These are phyloP conservation scores for Apantesis nais DNA, from an alignment of 2,888 invertebrate genomes.

Conservation along the genomic window DNA sequence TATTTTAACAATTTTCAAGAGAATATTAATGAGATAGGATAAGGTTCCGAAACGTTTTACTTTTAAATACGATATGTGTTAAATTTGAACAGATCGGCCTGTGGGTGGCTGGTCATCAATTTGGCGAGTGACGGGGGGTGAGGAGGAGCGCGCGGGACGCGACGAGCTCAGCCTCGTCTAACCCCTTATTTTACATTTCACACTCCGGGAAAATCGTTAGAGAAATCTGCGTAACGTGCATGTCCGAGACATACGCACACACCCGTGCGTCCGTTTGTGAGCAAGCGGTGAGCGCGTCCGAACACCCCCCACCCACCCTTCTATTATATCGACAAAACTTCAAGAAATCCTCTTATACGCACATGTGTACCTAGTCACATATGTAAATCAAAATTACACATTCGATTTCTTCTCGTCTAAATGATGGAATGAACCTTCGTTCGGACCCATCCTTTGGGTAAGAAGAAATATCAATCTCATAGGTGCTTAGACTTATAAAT, in stretches of 20 bases:
- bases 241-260: conserved; percentile 81
- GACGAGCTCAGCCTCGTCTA: conserved; percentile 76
- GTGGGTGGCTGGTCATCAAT: conserved; percentile 82
- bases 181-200: conserved; percentile 86
- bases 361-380: conserved; percentile 71
- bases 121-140: conserved; percentile 68
- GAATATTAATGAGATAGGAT: conserved; percentile 77
- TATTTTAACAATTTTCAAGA: conserved; percentile 67
- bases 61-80: conserved; percentile 83
- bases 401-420: conserved; percentile 62
- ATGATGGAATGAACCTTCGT: conserved; percentile 35
- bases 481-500: neutral
- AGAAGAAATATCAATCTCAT: neutral
- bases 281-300: conserved; percentile 56
- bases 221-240: conserved; percentile 85
- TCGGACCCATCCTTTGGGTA: neutral
- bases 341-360: conserved; percentile 82
- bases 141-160: conserved; percentile 57
- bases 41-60: conserved; percentile 76
- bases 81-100: conserved; percentile 83
- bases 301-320: conserved; percentile 64
- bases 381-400: conserved; percentile 73
- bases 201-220: conserved; percentile 86
- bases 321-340: conserved; percentile 81
- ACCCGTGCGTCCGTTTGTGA: conserved; percentile 60